A percentile compares a stretch with the other conserved stretches of the same genome.
Evolutionary conservation across 2,888 invertebrate genomes (phyloP).

Genomic region (Prosopocoilus inquinatus): DNA sequence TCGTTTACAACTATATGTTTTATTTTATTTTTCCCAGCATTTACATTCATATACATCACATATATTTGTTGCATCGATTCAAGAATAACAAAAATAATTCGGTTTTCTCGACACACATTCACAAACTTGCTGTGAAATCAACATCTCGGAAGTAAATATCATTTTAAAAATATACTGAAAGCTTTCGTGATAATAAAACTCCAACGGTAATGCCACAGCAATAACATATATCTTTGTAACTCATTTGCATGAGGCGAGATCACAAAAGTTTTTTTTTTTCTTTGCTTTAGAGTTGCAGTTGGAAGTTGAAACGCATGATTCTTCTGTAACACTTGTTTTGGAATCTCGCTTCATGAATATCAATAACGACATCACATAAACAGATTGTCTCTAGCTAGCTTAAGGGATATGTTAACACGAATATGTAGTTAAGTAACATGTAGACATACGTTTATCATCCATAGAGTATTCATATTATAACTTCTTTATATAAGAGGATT

Average conservation of each 20-base stretch:
- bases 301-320: background rate
- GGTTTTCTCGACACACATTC: constrained; percentile 28
- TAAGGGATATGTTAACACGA: constrained; percentile 42
- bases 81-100: constrained; percentile 47
- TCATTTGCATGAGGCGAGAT: constrained; percentile 8
- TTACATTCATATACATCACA: constrained; percentile 46
- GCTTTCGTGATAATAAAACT: constrained; percentile 17
- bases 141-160: background rate
- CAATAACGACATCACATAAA: constrained; percentile 41
- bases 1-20: background rate
- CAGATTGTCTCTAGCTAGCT: constrained; percentile 49
- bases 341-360: background rate
- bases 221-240: constrained; percentile 33
- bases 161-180: constrained; percentile 1
- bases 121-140: constrained; percentile 21
- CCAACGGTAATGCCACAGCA: constrained; percentile 36
- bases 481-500: constrained; percentile 40
- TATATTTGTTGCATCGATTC: constrained; percentile 33
- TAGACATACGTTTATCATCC: constrained; percentile 2
- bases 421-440: constrained; percentile 30
- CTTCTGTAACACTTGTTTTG: background rate
- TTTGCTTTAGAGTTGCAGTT: constrained; percentile 3
- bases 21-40: constrained; percentile 31
- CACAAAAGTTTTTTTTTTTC: constrained; percentile 5
- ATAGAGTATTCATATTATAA: constrained; percentile 16